These are phyloP conservation scores for Enteromius fasciolatus DNA, from an alignment of 2,797 vertebrate genomes.

Conservation along the genomic window DNA sequence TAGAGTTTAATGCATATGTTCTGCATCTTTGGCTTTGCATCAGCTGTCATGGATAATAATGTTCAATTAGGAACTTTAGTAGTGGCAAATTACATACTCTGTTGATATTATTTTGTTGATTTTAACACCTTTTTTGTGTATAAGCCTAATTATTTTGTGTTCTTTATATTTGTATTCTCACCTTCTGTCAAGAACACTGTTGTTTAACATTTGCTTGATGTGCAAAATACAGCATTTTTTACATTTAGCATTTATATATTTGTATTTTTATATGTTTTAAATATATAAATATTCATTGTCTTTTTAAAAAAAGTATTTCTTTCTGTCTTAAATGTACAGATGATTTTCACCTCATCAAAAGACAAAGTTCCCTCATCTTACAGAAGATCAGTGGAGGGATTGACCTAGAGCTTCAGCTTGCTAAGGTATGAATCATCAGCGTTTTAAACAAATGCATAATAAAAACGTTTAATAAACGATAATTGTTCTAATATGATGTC, in stretches of 20 bases:
- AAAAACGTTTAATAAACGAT: not conserved
- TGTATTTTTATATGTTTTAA: not conserved
- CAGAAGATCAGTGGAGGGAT: constrained; percentile 75
- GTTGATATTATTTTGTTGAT: too few relatives aligned
- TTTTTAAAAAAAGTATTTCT: too few relatives aligned
- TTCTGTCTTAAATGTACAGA: constrained; percentile 58
- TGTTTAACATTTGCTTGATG: not conserved
- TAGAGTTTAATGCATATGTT: not conserved
- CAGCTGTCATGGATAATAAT: not conserved
- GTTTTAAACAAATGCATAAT: not conserved
- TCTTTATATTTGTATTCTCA: too few relatives aligned
- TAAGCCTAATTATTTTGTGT: not conserved
- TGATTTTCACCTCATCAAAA: constrained; percentile 75
- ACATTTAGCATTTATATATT: not conserved
- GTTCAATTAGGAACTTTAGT: not conserved
- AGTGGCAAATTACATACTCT: not conserved
- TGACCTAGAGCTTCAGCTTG: constrained; percentile 80
- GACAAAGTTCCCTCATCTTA: constrained; percentile 76
- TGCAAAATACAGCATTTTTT: not conserved
- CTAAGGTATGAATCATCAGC: constrained; percentile 81
- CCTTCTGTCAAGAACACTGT: not conserved
- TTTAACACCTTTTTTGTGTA: not conserved
- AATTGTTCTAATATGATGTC: not conserved
- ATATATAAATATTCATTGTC: not conserved
- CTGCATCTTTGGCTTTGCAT: not conserved